These are phyloP conservation scores for Lysandra bellargus DNA, from an alignment of 2,888 invertebrate species.

Conservation along the genomic window DNA sequence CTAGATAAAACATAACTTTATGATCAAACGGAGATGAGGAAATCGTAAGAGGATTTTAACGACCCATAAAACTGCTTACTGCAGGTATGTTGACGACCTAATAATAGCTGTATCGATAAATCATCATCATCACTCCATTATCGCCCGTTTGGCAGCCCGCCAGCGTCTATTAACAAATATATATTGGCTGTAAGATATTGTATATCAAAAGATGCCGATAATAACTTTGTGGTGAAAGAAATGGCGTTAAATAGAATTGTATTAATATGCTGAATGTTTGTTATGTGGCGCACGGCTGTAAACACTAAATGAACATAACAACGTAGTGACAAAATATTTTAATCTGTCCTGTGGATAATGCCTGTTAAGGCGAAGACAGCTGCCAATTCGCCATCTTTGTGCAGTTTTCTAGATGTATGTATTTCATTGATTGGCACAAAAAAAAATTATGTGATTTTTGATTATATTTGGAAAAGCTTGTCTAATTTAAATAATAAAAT, in stretches of 20 bases:
- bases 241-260: not conserved
- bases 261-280: not conserved
- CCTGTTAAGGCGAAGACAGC: no score
- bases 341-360: no score
- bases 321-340: no score
- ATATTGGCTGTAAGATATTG: constrained; percentile 5
- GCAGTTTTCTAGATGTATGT: no score
- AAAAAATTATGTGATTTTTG: no score
- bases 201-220: constrained; percentile 26
- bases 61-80: not conserved
- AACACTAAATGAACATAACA: no score
- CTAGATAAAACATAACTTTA: constrained; percentile 8
- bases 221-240: not conserved
- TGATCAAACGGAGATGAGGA: constrained; percentile 6
- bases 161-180: not conserved
- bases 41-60: constrained; percentile 25
- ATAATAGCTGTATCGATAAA: constrained; percentile 21
- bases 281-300: not conserved
- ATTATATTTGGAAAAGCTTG: no score
- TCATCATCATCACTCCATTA: constrained; percentile 19
- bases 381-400: no score
- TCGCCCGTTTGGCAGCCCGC: not conserved
- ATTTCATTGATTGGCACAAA: no score
- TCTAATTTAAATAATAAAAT: no score
- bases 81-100: constrained; percentile 25